phyloP scores from a whole-genome alignment of 2,888 invertebrate species.

The Cosmopolites sordidus region DNA sequence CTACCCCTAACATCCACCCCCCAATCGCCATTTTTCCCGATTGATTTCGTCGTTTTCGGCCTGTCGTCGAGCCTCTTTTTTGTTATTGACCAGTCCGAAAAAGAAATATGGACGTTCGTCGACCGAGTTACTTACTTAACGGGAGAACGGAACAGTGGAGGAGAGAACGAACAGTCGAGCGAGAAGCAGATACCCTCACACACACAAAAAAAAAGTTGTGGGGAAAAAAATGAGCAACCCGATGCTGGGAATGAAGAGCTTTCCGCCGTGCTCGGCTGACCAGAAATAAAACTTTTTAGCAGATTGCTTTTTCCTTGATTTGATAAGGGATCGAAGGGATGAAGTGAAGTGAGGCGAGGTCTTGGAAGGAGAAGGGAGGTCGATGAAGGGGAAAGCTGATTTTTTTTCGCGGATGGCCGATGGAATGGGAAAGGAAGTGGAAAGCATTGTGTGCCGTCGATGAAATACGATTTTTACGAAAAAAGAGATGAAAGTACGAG shows the following conservation, averaged over 20 bases:
- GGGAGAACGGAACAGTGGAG: too few species aligned
- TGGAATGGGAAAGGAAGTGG: too few species aligned
- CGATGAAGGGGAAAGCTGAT: too few species aligned
- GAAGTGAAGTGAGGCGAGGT: neutral
- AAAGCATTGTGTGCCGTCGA: too few species aligned
- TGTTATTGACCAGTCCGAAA: conserved; percentile 26
- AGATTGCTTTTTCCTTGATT: conserved; percentile 15
- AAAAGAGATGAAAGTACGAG: too few species aligned
- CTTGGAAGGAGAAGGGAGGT: too few species aligned
- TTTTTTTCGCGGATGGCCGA: too few species aligned
- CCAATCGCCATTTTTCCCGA: conserved; percentile 6
- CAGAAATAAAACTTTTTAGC: conserved; percentile 28
- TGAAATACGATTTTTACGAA: too few species aligned
- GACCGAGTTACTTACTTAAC: conserved; percentile 26
- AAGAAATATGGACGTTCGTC: conserved; percentile 25
- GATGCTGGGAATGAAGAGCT: conserved; percentile 26
- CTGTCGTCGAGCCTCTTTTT: conserved; percentile 27
- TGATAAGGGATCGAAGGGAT: neutral
- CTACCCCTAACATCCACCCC: too few species aligned
- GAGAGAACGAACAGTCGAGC: too few species aligned
- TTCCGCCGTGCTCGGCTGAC: conserved; percentile 26
- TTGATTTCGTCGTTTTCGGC: conserved; percentile 23
- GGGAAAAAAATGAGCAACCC: conserved; percentile 22
- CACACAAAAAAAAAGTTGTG: neutral
- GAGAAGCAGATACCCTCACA: too few species aligned